Base-by-base conservation (phyloP, 2,797 vertebrate genomes). In the Phalanger gymnotis region DNA sequence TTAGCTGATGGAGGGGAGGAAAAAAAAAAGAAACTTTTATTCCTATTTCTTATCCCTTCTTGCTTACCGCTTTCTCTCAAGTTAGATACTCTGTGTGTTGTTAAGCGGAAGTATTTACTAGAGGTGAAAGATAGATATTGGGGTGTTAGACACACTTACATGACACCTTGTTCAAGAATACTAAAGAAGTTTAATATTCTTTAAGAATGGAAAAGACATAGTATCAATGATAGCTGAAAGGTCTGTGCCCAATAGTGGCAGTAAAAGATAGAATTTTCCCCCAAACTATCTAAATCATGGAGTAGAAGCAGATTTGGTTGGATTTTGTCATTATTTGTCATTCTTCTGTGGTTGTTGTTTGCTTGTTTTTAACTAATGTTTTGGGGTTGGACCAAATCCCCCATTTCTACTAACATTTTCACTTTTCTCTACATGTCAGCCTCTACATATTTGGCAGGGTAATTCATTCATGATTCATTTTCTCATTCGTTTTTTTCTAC, bases 141-240 rank as follows among this genome's bases (percentile, higher is more conserved):
- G 47, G 22, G 25, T 51, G 51, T 87, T 47, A 51, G 13, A 12
- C 25, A 81, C 47, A 81, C 9, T 10, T 66, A n/a, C 31, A 66
- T 66, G 58, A 25, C 22, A 27, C 0, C 91, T 56, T 91, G 54
- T 92, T 92, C 93, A 92, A 91, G 55, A 92, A 93, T 87, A 95
- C 92, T 97, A 95, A 53, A 91, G 92, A 61, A 95, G 96, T 95
- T 93, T 95, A 97, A 61, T 51, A 96, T 56, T 92, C 91, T 91
- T 47, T 94, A 94, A 92, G 91, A 96, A 92, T 91, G 95, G 92
- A 94, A 93, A 92, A 40, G 90, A 94, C 55, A 66, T 90, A 92
- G 61, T 97, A 95, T 90, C 91, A 66, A 93, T 90, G 89, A 95
- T 95, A 97, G 95, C 96, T 94, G 47, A 95, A 94, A 94, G 95